Evolutionary conservation across 2,797 vertebrate species (phyloP).

Genomic region (Manis pentadactyla): DNA sequence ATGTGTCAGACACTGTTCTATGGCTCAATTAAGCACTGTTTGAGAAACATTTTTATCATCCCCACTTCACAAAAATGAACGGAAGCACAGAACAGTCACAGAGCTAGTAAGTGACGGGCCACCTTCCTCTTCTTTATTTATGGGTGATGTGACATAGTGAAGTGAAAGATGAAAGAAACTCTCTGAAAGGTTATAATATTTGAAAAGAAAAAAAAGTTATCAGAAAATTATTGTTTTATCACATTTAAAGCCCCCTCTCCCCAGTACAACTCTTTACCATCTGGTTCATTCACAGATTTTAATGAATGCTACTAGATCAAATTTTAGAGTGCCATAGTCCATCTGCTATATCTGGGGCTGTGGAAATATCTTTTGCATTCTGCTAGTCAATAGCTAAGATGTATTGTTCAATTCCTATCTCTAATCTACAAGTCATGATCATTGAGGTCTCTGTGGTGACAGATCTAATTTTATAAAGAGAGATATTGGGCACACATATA

Average conservation of each 20-base stretch:
- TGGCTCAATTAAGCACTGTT: not conserved
- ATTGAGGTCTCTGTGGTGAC: constrained; percentile 40
- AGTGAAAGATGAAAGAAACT: not conserved
- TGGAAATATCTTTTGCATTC: constrained; percentile 53
- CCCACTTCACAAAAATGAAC: not conserved
- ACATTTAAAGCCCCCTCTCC: constrained; percentile 47
- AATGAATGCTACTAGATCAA: constrained; percentile 73
- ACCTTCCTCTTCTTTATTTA: not conserved
- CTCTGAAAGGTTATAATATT: constrained; percentile 56
- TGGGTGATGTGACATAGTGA: not conserved
- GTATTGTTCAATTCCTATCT: constrained; percentile 43
- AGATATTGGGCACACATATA: not conserved
- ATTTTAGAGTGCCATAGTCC: constrained; percentile 66
- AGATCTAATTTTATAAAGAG: constrained; percentile 62
- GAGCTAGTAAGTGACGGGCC: not conserved
- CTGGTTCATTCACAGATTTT: constrained; percentile 76
- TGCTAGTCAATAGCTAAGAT: constrained; percentile 54
- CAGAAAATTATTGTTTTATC: constrained; percentile 47
- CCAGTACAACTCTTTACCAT: constrained; percentile 69
- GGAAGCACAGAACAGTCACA: not conserved
- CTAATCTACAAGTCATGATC: constrained; percentile 44
- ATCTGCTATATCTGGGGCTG: constrained; percentile 64
- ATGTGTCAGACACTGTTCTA: not conserved
- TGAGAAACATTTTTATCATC: not conserved
- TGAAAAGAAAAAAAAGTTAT: constrained; percentile 49